Base-by-base conservation (phyloP, 2,797 vertebrate genomes). In the Limnodromus scolopaceus region DNA sequence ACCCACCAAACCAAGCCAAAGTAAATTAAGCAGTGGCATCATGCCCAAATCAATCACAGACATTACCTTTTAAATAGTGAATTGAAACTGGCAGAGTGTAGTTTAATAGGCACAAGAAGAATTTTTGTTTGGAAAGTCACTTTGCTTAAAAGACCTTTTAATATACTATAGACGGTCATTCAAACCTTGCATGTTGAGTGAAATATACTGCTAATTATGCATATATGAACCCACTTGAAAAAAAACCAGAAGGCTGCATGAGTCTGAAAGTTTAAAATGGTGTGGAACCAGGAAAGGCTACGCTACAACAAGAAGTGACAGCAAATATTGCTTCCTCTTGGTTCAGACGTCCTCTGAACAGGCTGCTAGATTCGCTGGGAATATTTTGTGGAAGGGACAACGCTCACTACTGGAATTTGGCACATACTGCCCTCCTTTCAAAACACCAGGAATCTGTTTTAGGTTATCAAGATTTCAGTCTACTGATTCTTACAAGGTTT, bases 11-110 rank as follows among this genome's bases (percentile, higher is more conserved):
- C 68, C 70, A 96, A 87, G 76, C 68, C 48, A 75, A 96, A 97
- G 86, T 95, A 98, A 98, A 97, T 95, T 87, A 97, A 94, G 84
- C 88, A 83, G 75, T 97, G 93, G 92, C 89, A 95, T 88, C 39
- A 4, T 94, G 95, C 90, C 97, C 75, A 95, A 95, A 97, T 96
- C 96, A 97, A 87, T 97, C 95, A 92, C 38, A 94, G 93, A 96
- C 64, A 81, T 95, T 91, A 96, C 53, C 87, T 93, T 97, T 97
- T 81, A 94, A 95, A 97, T 32, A 94, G 78, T n/a, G 84, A 96
- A 95, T 74, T 94, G 84, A 90, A 97, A 88, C 74, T 93, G 92
- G 83, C 84, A 92, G 95, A 84, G 63, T 51, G 20, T 34, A 77
- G 85, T 87, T 78, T 66, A 94, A 79, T 30, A 90, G 74, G 65